Base-by-base conservation (phyloP, 2,797 vertebrate genomes). In the Onychomys arenicola region DNA sequence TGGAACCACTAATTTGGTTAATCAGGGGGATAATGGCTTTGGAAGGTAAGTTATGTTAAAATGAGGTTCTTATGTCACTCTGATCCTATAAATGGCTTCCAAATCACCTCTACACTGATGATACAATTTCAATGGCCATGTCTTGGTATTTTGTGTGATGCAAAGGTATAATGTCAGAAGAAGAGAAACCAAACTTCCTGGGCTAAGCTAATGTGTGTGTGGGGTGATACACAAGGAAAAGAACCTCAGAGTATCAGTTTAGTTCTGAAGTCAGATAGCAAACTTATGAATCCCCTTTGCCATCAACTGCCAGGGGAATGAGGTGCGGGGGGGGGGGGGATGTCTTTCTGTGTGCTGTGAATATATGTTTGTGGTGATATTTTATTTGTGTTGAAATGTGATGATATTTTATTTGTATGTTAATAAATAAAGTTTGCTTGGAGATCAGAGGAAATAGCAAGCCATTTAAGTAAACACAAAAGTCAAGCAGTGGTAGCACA, bases 1-100 rank as follows among this genome's bases (percentile, higher is more conserved):
- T 32, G 16, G 89, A 97, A 89, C 46, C 98, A 88, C 81, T 96
- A 95, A 98, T 98, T 96, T 78, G 95, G 71, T 81, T 82, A 93
- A 97, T 73, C 86, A 97, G 98, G 92, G 52, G 95, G 43, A 27
- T 95, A 82, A 88, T 16, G 3, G 65, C 57, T 96, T 97, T 97
- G 83, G 67, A 90, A 95, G 94, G 65, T 95, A 89, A 87, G 88
- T 96, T 97, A 81, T 65, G 61, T n/a, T 91, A 94, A 97, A 95
- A 61, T 95, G 65, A 86, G 94, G 37, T 34, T 71, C 29, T 97
- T 49, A 65, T 89, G 59, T 94, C 73, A 21, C 16, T 96, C 92
- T 96, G 81, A 69, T 77, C 6, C 4, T 86, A 43, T 55, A 92
- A 97, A 90, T 85, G 23, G 55, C 2, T 83, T 27, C 2, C 55